phyloP scores from a whole-genome alignment of 2,797 vertebrate genomes.

The Nyctalus aviator region DNA sequence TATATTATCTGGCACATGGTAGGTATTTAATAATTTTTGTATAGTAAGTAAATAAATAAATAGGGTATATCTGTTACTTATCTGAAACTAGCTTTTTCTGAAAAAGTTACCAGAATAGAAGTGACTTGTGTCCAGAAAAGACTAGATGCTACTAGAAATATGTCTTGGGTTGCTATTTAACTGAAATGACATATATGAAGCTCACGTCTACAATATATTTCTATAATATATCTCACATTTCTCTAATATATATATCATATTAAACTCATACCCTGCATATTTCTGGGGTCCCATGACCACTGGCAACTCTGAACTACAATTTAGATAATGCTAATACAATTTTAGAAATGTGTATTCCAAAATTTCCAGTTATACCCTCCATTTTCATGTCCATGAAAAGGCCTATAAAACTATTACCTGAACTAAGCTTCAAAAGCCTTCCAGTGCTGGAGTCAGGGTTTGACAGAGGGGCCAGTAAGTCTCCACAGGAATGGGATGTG shows the following conservation, averaged over 20 bases:
- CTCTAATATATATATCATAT: constrained; percentile 33
- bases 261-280: constrained; percentile 15
- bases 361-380: constrained; percentile 2
- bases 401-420: constrained; percentile 79
- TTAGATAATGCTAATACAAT: constrained; percentile 44
- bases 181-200: constrained; percentile 38
- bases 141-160: constrained; percentile 17
- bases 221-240: constrained; percentile 40
- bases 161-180: constrained; percentile 26
- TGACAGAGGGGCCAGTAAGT: constrained; percentile 72
- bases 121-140: background rate
- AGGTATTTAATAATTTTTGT: constrained; percentile 1
- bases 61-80: constrained; percentile 36
- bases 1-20: constrained; percentile 23
- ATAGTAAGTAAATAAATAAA: constrained; percentile 40
- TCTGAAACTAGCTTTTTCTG: constrained; percentile 49
- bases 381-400: constrained; percentile 6
- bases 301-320: constrained; percentile 10
- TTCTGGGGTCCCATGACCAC: background rate
- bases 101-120: constrained; percentile 47
- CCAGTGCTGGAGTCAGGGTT: constrained; percentile 70
- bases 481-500: constrained; percentile 66
- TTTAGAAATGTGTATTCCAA: constrained; percentile 52
- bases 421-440: constrained; percentile 82
- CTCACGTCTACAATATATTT: background rate